Percentiles rank a stretch among this genome's conserved stretches.
These are phyloP conservation scores for Misgurnus mizolepis DNA, from an alignment of 2,113 vertebrate genomes.

Conservation along the genomic window DNA sequence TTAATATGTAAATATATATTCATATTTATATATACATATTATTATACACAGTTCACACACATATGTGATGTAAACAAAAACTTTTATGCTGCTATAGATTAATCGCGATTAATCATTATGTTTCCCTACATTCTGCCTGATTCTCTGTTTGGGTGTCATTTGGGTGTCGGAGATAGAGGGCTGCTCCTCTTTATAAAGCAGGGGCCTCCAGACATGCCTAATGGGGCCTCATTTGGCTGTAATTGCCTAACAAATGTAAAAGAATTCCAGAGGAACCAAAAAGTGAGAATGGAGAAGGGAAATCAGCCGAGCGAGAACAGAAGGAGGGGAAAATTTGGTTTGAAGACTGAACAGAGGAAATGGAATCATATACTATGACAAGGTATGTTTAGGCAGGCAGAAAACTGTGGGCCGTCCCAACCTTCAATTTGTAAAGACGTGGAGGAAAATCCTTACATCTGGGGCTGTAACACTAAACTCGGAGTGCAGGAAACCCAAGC, in stretches of 20 bases:
- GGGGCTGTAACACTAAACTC: constrained; percentile 56
- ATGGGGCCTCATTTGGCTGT: constrained; percentile 66
- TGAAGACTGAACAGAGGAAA: constrained; percentile 23
- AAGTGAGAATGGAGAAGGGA: constrained; percentile 41
- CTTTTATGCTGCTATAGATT: too few relatives aligned
- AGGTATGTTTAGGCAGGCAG: constrained; percentile 41
- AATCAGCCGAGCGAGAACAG: constrained; percentile 36
- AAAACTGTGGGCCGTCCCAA: constrained; percentile 39
- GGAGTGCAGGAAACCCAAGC: constrained; percentile 48
- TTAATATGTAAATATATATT: too few relatives aligned
- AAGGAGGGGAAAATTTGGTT: constrained; percentile 15
- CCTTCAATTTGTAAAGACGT: constrained; percentile 26
- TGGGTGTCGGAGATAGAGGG: constrained; percentile 35
- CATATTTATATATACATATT: too few relatives aligned
- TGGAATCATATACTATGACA: constrained; percentile 43
- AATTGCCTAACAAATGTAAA: constrained; percentile 74
- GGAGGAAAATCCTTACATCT: constrained; percentile 54
- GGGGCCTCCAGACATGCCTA: constrained; percentile 44
- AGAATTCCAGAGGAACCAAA: constrained; percentile 50
- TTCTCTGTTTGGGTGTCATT: constrained; percentile 39
- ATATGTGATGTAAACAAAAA: too few relatives aligned
- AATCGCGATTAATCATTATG: too few relatives aligned
- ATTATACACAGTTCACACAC: too few relatives aligned
- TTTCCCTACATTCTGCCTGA: not conserved
- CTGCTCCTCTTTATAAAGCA: constrained; percentile 47